Evolutionary conservation across 2,888 invertebrate species (phyloP).

Genomic region (Apamea crenata): DNA sequence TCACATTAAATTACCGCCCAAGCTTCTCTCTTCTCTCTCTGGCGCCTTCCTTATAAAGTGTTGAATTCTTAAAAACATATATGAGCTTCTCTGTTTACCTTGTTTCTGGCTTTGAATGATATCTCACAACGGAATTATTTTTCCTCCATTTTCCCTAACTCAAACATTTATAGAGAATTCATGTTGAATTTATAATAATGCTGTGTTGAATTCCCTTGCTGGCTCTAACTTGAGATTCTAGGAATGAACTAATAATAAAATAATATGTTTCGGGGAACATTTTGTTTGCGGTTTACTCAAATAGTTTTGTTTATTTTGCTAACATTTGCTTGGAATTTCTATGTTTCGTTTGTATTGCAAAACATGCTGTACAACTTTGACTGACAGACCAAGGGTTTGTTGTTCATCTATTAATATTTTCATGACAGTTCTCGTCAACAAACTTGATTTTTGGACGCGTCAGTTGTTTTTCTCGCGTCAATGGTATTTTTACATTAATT

Average conservation of each 20-base stretch:
- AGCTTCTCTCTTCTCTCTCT: conserved; percentile 3
- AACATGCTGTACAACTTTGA: conserved; percentile 3
- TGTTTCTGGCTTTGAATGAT: conserved; percentile 54
- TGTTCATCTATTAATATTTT: background rate
- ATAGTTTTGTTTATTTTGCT: conserved; percentile 25
- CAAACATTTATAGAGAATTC: conserved; percentile 47
- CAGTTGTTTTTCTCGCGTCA: no score
- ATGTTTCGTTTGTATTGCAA: conserved; percentile 17
- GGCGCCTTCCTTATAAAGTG: conserved; percentile 19
- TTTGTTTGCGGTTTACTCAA: conserved; percentile 11
- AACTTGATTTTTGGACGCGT: background rate
- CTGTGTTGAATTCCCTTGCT: conserved; percentile 52
- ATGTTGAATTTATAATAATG: conserved; percentile 42
- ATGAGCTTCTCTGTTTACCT: conserved; percentile 49
- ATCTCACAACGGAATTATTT: conserved; percentile 52
- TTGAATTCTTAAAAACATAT: conserved; percentile 58
- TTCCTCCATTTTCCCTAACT: conserved; percentile 45
- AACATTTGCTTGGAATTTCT: conserved; percentile 31
- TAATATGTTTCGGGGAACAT: conserved; percentile 35
- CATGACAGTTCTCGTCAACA: background rate
- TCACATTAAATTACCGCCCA: background rate
- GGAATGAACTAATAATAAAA: conserved; percentile 52
- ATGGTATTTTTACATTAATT: background rate
- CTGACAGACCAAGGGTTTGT: background rate
- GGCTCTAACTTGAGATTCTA: conserved; percentile 50